Base-by-base conservation (phyloP, 2,113 vertebrate genomes). In the Chaetura pelagica region DNA sequence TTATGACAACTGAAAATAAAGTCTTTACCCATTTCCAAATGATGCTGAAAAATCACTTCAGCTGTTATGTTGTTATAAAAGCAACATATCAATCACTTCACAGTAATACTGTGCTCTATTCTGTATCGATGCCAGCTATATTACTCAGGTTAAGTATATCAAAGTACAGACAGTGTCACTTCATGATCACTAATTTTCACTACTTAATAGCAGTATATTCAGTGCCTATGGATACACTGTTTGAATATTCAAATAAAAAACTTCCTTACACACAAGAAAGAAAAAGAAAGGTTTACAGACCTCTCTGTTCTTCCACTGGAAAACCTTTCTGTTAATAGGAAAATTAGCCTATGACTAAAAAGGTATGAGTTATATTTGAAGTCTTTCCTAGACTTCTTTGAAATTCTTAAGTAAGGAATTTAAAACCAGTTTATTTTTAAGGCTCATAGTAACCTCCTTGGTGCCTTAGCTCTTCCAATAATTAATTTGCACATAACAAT, bases 1-100 rank as follows among this genome's bases (percentile, higher is more conserved):
- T 87, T 93, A 93, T 85, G 78, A 91, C 87, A 96, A 91, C 78
- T 76, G 63, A 93, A 87, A 96, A 94, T 64, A 85, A 95, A 96
- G 62, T 93, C 42, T 76, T 38, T 57, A 86, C 68, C 76, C 29
- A 15, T 94, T 93, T 96, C 67, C 74, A 89, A 88, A 91, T 77
- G 83, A 90, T 58, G 64, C 48, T 93, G 87, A 95, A 96, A 92
- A 93, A 97, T 94, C 55, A 90, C 62, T 82, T 69, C 72, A 74
- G 84, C 71, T 80, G 89, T 92, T 95, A 89, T 26, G 66, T 35
- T 94, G 85, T 90, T 92, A 84, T 51, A 73, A 90, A 90, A 85
- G 86, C 54, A 78, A 89, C 52, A 34, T 46, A 94, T 89, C 90
- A 94, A 78, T 95, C 81, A 96, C 82, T 93, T 83, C 59, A 55